These are phyloP conservation scores for Drosophila incognita DNA, from an alignment of 2,888 invertebrate species.

Conservation along the genomic window DNA sequence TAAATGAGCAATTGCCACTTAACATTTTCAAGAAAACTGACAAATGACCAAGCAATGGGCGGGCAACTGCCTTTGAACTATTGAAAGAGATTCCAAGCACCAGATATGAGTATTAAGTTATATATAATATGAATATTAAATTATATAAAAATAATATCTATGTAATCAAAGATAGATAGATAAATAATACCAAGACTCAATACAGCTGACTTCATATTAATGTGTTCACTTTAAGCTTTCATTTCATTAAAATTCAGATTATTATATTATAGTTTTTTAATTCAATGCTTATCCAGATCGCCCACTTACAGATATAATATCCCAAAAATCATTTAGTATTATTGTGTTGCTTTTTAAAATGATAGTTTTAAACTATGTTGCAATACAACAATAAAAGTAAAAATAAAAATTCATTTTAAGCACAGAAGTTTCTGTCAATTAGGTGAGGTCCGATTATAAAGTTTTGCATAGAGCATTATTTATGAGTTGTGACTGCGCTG, in stretches of 20 bases:
- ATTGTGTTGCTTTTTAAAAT: neutral
- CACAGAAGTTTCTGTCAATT: slow-evolving; percentile 17
- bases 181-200: neutral
- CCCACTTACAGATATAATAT: neutral
- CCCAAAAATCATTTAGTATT: neutral
- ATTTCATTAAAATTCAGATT: neutral
- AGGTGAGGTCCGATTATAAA: slow-evolving; percentile 26
- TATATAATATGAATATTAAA: neutral
- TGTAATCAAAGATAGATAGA: neutral
- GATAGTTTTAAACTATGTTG: too few relatives aligned
- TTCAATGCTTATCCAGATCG: neutral
- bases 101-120: neutral
- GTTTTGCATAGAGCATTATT: slow-evolving; percentile 34
- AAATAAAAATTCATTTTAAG: slow-evolving; percentile 5
- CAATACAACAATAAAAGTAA: neutral
- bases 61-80: neutral
- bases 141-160: neutral
- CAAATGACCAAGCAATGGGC: slow-evolving; percentile 34
- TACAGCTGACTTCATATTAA: neutral
- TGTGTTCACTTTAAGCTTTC: neutral
- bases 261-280: neutral
- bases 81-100: neutral
- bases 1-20: slow-evolving; percentile 80
- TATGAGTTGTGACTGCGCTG: slow-evolving; percentile 31
- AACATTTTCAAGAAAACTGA: slow-evolving; percentile 38